Conservation (phyloP, 2,113 vertebrate species). For the Sinocyclocheilus anophthalmus region DNA sequence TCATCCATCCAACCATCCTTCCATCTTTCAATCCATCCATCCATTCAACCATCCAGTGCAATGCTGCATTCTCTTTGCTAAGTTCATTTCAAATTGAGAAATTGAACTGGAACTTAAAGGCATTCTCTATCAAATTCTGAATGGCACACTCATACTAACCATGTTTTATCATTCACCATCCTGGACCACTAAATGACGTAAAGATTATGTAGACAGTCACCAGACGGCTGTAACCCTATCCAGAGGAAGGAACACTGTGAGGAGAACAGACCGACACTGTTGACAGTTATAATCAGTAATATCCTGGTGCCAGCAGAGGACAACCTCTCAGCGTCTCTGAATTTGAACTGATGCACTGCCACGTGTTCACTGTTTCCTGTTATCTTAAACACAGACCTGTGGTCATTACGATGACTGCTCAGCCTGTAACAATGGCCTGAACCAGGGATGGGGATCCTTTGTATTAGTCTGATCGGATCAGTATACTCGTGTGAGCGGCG, state of each 20-base stretch:
- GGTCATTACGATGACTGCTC: background rate
- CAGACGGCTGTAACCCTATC: background rate
- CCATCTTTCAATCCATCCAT: too few species aligned
- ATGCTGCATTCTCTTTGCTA: background rate
- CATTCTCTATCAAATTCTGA: background rate
- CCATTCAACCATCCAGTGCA: background rate
- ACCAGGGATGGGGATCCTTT: background rate
- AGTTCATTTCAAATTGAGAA: background rate
- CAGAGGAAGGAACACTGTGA: background rate
- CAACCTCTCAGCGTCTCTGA: background rate
- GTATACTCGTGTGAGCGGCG: background rate
- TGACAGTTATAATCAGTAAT: constrained; percentile 13
- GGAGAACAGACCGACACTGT: background rate
- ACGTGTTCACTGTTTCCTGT: constrained; percentile 14
- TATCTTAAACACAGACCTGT: background rate
- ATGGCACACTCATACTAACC: background rate
- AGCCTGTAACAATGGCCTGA: background rate
- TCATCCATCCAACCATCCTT: too few species aligned
- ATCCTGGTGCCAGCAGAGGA: constrained; percentile 19
- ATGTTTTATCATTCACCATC: background rate
- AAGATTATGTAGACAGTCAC: background rate
- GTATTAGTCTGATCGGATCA: background rate
- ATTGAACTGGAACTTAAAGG: background rate
- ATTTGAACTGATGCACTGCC: constrained; percentile 5
- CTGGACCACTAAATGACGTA: background rate